Percentiles rank a stretch among this genome's conserved stretches.
Conservation (phyloP, 2,113 vertebrate species). For the Himantopus leucocephalus region DNA sequence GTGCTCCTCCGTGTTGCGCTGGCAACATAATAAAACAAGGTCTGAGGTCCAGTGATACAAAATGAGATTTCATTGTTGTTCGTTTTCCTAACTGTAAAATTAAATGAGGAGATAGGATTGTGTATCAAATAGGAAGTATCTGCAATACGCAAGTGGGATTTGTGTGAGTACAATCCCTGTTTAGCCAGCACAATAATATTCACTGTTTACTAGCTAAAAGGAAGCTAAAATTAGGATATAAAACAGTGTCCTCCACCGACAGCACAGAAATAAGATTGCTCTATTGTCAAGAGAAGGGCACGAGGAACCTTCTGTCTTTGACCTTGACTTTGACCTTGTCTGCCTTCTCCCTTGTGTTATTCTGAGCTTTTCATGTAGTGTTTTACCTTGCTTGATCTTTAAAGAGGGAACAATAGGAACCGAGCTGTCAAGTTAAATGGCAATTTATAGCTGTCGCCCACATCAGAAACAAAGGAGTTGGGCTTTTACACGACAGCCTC, state of each 20-base stretch:
- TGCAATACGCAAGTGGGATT: background rate
- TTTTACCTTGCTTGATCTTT: background rate
- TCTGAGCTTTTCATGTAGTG: background rate
- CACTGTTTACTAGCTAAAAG: background rate
- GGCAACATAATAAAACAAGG: background rate
- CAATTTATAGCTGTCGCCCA: background rate
- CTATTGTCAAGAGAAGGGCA: background rate
- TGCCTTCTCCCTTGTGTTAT: background rate
- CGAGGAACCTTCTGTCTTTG: background rate
- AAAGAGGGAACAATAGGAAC: background rate
- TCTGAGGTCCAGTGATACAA: background rate
- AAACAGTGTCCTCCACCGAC: background rate
- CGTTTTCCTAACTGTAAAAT: background rate
- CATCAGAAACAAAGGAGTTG: background rate
- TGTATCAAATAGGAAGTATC: background rate
- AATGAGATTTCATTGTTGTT: background rate
- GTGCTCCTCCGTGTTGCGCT: background rate
- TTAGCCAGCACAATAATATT: background rate
- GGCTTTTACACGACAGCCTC: background rate
- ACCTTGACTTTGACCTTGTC: constrained; percentile 43
- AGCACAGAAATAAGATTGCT: background rate
- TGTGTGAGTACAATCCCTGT: background rate
- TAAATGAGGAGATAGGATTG: background rate
- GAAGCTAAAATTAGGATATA: background rate
- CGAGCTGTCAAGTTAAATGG: constrained; percentile 3